Base-by-base conservation (phyloP, 92 coral and sea anemone species). In the Porites rus region DNA sequence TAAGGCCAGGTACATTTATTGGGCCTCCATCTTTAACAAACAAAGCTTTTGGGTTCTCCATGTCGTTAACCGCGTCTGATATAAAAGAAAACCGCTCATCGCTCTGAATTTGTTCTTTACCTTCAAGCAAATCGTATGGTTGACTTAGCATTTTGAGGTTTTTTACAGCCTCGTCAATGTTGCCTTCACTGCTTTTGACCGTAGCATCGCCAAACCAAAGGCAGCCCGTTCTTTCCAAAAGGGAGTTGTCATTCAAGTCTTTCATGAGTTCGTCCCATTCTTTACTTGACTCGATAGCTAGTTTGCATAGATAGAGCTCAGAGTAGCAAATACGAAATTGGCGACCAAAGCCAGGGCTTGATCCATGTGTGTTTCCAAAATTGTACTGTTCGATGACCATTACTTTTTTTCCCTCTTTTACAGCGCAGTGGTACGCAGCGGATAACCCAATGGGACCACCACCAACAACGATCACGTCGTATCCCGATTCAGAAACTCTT, bases 1-100 rank as follows among this genome's bases (percentile, higher is more conserved):
- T 10, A 8, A 78, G 65, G 19, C 50, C 54, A 43, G 53, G 53
- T 16, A 63, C 65, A 31, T 28, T 18, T 63, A 71, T 61, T 63
- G 76, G 20, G 19, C 74, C 68, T 24, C 65, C 82, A 54, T 77
- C 72, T 11, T 65, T 62, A 64, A 63, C 25, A 69, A 21, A 69
- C 38, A 69, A 22, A 69, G 73, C 73, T 69, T 69, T 69, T 24
- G 73, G 38, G 16, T 85, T 51, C 58, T 67, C 65, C 14, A 85
- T 68, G 75, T 77, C 81, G 84, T 85, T 69, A 65, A 77, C 89
- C n/a, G 90, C 90, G 28, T 61, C 20, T 22, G 90, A 87, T 17
- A 87, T 59, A 53, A 87, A 87, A 12, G 85, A 52, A 64, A 87
- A 87, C 76, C 84, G 70, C 59, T 72, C 31, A 72, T 79, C 86